phyloP scores from a whole-genome alignment of 2,113 vertebrate genomes.

The Heptranchias perlo region DNA sequence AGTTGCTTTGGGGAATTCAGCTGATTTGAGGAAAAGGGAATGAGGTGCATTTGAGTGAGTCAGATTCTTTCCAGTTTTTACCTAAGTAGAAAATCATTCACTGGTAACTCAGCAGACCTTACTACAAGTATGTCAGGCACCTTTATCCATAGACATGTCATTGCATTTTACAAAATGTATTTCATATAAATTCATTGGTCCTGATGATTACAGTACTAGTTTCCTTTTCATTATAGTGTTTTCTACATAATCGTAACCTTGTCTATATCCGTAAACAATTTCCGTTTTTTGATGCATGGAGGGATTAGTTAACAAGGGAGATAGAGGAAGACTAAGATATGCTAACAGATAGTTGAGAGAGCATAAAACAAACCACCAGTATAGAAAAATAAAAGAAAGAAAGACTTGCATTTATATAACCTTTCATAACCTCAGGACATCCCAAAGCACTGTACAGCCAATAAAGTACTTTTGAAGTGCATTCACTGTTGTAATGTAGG shows the following conservation, averaged over 20 bases:
- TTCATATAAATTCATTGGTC: background rate
- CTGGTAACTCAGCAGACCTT: background rate
- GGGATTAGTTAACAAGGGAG: background rate
- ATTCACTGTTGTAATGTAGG: background rate
- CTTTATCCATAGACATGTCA: background rate
- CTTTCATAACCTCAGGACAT: background rate
- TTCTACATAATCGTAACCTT: background rate
- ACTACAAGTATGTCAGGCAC: background rate
- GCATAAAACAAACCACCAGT: background rate
- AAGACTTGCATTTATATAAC: background rate
- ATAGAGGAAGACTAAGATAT: background rate
- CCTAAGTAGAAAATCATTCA: background rate
- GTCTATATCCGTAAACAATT: background rate
- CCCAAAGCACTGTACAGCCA: background rate
- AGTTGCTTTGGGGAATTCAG: background rate
- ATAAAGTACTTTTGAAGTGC: background rate
- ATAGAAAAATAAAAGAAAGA: background rate
- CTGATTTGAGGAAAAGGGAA: background rate
- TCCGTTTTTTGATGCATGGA: background rate
- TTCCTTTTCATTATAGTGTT: background rate
- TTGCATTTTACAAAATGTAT: background rate
- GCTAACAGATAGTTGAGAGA: background rate
- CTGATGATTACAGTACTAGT: background rate
- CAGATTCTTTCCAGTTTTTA: background rate
- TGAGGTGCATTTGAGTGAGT: background rate